Conservation (phyloP, 2,888 invertebrate species). For the Apotomis turbidana region DNA sequence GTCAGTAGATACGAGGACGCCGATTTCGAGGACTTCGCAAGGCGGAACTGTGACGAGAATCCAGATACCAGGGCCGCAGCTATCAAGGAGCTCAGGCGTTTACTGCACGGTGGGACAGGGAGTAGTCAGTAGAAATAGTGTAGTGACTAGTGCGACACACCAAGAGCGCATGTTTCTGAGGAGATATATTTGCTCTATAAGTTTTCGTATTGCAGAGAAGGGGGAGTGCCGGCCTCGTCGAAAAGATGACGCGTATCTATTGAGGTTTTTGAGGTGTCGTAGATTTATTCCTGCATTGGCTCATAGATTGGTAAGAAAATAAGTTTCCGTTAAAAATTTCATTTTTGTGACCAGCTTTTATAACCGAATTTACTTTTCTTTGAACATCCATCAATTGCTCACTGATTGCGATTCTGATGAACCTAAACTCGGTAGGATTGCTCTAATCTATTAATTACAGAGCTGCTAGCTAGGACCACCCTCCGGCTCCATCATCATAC, state of each 20-base stretch:
- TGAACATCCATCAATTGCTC: too few species aligned
- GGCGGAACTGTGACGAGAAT: slow-evolving; percentile 69
- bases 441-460: too few species aligned
- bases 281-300: slow-evolving; percentile 73
- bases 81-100: slow-evolving; percentile 67
- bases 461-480: too few species aligned
- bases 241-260: slow-evolving; percentile 71
- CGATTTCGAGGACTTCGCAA: slow-evolving; percentile 72
- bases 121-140: slow-evolving; percentile 41
- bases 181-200: slow-evolving; percentile 35
- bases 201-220: slow-evolving; percentile 59
- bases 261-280: slow-evolving; percentile 73
- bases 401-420: too few species aligned
- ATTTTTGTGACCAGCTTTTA: too few species aligned
- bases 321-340: too few species aligned
- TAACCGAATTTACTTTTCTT: too few species aligned
- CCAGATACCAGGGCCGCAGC: slow-evolving; percentile 65
- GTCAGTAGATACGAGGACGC: slow-evolving; percentile 73
- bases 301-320: slow-evolving; percentile 67
- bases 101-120: slow-evolving; percentile 70
- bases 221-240: slow-evolving; percentile 71
- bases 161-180: slow-evolving; percentile 34
- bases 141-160: slow-evolving; percentile 39
- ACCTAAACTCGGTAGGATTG: too few species aligned
- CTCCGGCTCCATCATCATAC: too few species aligned